phyloP scores from a whole-genome alignment of 1,140 invertebrate genomes.

The Mycetomoellerius zeteki region DNA sequence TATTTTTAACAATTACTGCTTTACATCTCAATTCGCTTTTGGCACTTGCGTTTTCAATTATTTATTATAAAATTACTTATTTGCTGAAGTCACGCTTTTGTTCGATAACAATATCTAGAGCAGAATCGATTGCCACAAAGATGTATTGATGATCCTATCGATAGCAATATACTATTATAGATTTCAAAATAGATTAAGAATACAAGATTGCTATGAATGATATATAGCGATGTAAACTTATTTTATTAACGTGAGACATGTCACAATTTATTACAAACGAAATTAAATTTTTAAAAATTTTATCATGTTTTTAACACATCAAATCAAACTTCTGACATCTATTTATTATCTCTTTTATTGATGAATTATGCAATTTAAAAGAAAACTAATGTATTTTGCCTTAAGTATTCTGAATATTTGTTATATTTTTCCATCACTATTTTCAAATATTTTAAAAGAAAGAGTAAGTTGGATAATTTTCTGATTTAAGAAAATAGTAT shows the following conservation, averaged over 20 bases:
- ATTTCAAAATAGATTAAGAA: not conserved
- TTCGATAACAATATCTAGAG: not conserved
- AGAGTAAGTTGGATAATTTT: not conserved
- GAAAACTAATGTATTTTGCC: not conserved
- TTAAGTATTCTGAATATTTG: not conserved
- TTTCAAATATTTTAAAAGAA: not conserved
- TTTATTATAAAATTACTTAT: slow-evolving; percentile 2
- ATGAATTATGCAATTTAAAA: not conserved
- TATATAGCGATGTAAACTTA: not conserved
- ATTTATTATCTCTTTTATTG: not conserved
- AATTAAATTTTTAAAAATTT: not conserved
- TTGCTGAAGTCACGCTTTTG: not conserved
- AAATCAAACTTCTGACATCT: not conserved
- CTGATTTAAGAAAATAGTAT: slow-evolving; percentile 9
- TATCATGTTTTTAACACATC: not conserved
- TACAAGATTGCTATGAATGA: not conserved
- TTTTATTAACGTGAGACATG: not conserved
- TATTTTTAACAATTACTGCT: not conserved
- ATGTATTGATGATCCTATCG: not conserved
- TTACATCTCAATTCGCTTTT: slow-evolving; percentile 2
- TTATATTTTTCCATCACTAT: not conserved
- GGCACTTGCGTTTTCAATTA: not conserved
- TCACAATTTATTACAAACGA: not conserved
- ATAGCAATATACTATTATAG: not conserved
- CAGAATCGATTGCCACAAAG: not conserved